Percentiles rank a stretch among this genome's conserved stretches.
phyloP scores from a whole-genome alignment of 2,888 invertebrate species.

The Pherbina coryleti region DNA sequence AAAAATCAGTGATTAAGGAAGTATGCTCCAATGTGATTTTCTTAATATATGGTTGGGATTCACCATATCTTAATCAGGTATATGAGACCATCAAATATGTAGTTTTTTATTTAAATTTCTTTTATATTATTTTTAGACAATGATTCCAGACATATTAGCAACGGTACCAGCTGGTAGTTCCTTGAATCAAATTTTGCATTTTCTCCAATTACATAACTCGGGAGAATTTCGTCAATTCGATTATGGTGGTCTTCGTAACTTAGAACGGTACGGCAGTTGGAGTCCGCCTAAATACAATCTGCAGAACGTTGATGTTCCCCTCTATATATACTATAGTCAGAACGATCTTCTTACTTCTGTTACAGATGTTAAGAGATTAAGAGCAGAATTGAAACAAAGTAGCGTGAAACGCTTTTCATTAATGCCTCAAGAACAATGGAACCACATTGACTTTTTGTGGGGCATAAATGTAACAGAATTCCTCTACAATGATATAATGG shows the following conservation, averaged over 20 bases:
- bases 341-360: conserved; percentile 55
- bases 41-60: conserved; percentile 43
- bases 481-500: not conserved
- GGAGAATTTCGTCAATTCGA: conserved; percentile 57
- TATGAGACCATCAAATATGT: too few relatives aligned
- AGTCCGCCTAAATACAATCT: conserved; percentile 56
- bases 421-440: conserved; percentile 43
- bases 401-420: not conserved
- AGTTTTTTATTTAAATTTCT: not conserved
- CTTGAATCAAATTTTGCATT: conserved; percentile 58
- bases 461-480: conserved; percentile 34
- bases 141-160: conserved; percentile 46
- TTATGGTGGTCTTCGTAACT: conserved; percentile 51
- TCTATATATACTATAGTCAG: conserved; percentile 56
- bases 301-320: conserved; percentile 47
- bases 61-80: conserved; percentile 47
- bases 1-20: conserved; percentile 34
- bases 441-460: conserved; percentile 50
- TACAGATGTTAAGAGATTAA: conserved; percentile 53
- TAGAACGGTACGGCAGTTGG: conserved; percentile 47
- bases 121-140: conserved; percentile 46
- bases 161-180: conserved; percentile 59
- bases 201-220: conserved; percentile 56
- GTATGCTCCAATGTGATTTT: conserved; percentile 46
- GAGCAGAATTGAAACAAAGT: not conserved